Evolutionary conservation across 2,888 invertebrate species (phyloP), one percentile per base, ranked within the genome.

Genomic region (Microctonus aethiopoides): DNA sequence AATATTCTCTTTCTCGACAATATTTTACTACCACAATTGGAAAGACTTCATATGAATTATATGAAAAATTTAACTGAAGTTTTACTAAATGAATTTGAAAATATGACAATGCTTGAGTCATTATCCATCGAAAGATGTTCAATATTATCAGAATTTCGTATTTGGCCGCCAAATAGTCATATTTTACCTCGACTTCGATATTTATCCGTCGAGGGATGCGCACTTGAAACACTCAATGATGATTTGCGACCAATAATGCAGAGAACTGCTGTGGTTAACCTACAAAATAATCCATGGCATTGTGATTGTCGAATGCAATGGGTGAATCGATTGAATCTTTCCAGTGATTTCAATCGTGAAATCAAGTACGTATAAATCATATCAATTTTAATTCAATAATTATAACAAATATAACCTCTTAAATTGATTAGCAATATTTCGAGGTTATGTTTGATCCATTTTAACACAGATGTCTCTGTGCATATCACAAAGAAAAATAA

Each of bases 231-330:
- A 0, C 76, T 91, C 24, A 87, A 87, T 24, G 76, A 81, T 26
- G 86, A 84, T 24, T 78, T 90, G 61, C 75, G 80, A 46, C 81
- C 84, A 54, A 88, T 90, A n/a, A 86, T 90, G 69, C 88, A 89
- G 13, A 87, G 87, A 56, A 80, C 88, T 1, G 72, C 84, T 0
- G 78, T 85, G 51, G 73, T 92, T 57, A 90, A 90, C 75, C 76
- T 92, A 10, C 90, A 91, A 75, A 89, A 89, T 0, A 92, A 92
- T 80, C 89, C 89, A 0, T 92, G 92, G 92, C 83, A 84, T 10
- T 92, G 92, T 76, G 91, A 92, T 77, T 92, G 92, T 79, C 86
- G 88, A 20, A 84, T 92, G 57, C 79, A 83, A 24, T 91, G 91
- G 91, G 61, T 90, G 16, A 87, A 87, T 76, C 65, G 80, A 7